Evolutionary conservation across 92 coral and sea anemone genomes (phyloP), one percentile per base, ranked within the genome.

Genomic region (Phenganax marumi): DNA sequence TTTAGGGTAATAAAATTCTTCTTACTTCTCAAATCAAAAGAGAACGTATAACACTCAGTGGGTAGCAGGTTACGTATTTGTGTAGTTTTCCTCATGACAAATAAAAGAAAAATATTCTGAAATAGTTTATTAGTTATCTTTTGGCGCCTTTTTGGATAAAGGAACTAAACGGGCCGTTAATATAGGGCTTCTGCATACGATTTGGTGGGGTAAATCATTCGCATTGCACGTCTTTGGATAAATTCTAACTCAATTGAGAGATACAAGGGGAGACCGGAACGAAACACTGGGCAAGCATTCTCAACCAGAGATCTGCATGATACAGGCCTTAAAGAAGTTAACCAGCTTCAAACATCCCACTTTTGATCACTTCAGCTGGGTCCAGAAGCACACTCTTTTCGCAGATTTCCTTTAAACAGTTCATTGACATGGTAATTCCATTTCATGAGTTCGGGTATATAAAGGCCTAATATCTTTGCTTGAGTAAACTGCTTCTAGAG

Each of bases 191-290:
- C 43, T 33, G 2, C 22, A 14, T 58, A 58, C 13, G 65, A 58
- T 58, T 58, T 14, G 9, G 0, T 58, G 9, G 65, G 65, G 18
- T 58, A 58, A 14, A 58, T 58, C 1, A 58, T 58, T 58, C 24
- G 65, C 65, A 58, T 58, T 14, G 65, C 65, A 9, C 65, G 65
- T 18, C 65, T 58, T 16, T 58, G 65, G 4, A 58, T 58, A 58
- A 22, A 9, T 58, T 58, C 65, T 9, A 58, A 14, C 13, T 58
- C 65, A 9, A 0, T 58, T 14, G 65, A 58, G 18, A 58, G 65
- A 58, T 58, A 6, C 22, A 8, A 9, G 18, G 65, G 65, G 8
- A 58, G 65, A 58, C 22, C 13, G 21, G 17, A 18, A 14, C 14
- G 65, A 58, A 9, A 8, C 24, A 58, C 65, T 14, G 65, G 65